phyloP scores from a whole-genome alignment of 2,797 vertebrate genomes.

The Nothura maculosa region DNA sequence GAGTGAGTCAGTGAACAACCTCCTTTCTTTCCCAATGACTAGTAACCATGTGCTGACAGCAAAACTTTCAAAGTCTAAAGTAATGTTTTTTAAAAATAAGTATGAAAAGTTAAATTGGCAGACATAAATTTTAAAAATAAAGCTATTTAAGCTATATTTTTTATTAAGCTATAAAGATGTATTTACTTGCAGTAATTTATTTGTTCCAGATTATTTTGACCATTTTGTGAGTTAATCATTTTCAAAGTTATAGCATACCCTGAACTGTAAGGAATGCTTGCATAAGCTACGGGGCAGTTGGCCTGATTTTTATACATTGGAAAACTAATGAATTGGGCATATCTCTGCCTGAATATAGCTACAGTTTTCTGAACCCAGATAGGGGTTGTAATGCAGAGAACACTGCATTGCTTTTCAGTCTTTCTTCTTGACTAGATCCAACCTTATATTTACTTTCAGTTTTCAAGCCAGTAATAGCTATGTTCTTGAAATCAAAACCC shows the following conservation, averaged over 20 bases:
- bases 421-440: not conserved
- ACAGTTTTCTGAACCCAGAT: not conserved
- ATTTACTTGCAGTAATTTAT: not conserved
- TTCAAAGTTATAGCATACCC: not conserved
- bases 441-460: not conserved
- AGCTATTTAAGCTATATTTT: not conserved
- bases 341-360: not conserved
- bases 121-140: not conserved
- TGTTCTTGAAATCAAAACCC: not conserved
- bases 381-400: not conserved
- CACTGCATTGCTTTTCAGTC: not conserved
- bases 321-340: not conserved
- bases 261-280: not conserved
- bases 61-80: not conserved
- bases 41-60: not conserved
- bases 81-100: not conserved
- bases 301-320: not conserved
- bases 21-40: not conserved
- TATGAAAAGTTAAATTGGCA: not conserved
- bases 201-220: not conserved
- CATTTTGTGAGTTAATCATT: not conserved
- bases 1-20: not conserved
- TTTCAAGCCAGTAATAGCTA: not conserved
- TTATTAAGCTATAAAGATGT: not conserved
- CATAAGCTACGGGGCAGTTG: not conserved